Base-by-base conservation (phyloP, 2,113 vertebrate genomes). In the Halcyon senegalensis region DNA sequence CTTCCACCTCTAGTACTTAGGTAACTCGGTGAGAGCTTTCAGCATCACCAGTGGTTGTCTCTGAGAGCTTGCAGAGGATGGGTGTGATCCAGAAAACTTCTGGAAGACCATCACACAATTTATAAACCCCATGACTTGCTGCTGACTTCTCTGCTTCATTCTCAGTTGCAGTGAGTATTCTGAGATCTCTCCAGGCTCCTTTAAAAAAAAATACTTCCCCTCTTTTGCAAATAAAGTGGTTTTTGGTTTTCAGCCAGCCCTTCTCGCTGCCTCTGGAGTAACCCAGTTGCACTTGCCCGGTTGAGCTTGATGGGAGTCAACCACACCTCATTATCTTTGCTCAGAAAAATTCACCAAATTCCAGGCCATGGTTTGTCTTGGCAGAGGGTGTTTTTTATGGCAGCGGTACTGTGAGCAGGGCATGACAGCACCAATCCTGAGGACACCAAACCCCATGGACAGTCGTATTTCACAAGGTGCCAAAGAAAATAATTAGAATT, bases 291-390 rank as follows among this genome's bases (percentile, higher is more conserved):
- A 75, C 37, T 91, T 88, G 80, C 56, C 44, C 43, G 15, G 27
- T 60, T 93, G 74, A 85, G 37, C 64, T 85, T 94, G 76, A 67
- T 93, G 83, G 35, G 48, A 95, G 70, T 97, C 93, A 93, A 46
- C 63, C 63, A 60, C 95, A 95, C 84, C 66, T 97, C 92, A 92
- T 97, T 96, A 95, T 86, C 67, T 70, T n/a, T 79, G 59, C 60
- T 82, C 59, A 78, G 73, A 92, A 92, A 93, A 92, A 64, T 30
- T 41, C 55, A 93, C 56, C 55, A 69, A 85, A 89, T 93, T 90
- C 82, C 66, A 78, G 77, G 66, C 16, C 44, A 8, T n/a, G 85
- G 87, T 87, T 96, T 93, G 41, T 84, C 24, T 96, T 96, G 94
- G 89, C 70, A 95, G 67, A 73, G 16, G 15, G 12, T 84, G 8